Evolutionary conservation across 2,113 vertebrate species (phyloP).

Genomic region (Sceloporus tristichus): DNA sequence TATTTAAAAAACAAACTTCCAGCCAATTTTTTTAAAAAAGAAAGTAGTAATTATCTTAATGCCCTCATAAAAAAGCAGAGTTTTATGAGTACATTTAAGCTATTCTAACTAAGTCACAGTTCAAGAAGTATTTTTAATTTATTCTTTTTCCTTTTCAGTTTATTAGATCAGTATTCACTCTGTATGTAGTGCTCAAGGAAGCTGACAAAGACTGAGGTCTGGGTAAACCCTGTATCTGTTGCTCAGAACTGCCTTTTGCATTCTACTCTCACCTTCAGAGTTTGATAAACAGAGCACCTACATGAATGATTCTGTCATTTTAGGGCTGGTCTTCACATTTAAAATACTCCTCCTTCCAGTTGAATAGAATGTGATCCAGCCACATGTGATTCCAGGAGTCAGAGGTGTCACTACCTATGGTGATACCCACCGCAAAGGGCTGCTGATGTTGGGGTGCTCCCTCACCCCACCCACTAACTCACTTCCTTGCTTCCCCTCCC

Average conservation of each 20-base stretch:
- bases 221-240: neutral
- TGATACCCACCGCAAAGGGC: too few species aligned
- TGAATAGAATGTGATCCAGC: too few species aligned
- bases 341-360: too few species aligned
- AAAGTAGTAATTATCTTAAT: neutral
- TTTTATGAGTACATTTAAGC: neutral
- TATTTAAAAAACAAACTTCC: neutral
- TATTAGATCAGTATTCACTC: neutral
- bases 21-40: neutral
- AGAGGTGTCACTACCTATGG: too few species aligned
- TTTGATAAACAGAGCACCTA: neutral
- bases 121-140: neutral
- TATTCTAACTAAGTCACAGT: too few species aligned
- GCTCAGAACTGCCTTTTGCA: neutral
- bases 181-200: neutral
- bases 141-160: neutral
- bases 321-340: neutral
- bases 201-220: neutral
- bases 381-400: too few species aligned
- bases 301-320: conserved; percentile 19
- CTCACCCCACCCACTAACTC: too few species aligned
- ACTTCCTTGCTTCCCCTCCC: too few species aligned
- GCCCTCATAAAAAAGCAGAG: neutral
- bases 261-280: neutral
- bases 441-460: too few species aligned